Evolutionary conservation across 2,113 vertebrate genomes (phyloP).

Genomic region (Pteropus alecto): DNA sequence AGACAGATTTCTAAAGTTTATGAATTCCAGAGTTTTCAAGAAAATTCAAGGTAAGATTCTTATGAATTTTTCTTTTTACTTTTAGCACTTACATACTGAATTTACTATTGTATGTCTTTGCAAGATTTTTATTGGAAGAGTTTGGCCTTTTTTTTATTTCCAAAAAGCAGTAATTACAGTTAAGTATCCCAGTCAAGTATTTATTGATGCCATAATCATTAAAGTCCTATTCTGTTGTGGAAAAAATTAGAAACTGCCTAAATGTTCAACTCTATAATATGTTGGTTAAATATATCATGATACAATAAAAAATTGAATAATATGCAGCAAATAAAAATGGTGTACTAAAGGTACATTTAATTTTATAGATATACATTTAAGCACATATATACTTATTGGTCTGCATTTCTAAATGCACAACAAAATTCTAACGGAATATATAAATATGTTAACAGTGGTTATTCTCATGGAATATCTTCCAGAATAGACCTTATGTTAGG

Average conservation of each 20-base stretch:
- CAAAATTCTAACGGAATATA: background rate
- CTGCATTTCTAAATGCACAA: background rate
- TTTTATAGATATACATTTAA: background rate
- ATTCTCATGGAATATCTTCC: background rate
- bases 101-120: background rate
- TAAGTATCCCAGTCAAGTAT: background rate
- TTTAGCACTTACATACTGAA: background rate
- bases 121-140: conserved; percentile 11
- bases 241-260: background rate
- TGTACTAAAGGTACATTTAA: background rate
- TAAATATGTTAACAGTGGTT: background rate
- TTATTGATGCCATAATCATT: conserved; percentile 20
- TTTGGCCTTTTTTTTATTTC: background rate
- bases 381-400: background rate
- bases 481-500: background rate
- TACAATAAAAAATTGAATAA: background rate
- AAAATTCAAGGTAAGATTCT: conserved; percentile 93
- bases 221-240: background rate
- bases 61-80: background rate
- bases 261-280: background rate
- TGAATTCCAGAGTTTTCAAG: conserved; percentile 96
- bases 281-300: background rate
- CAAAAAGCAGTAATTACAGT: background rate
- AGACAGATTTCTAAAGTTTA: conserved; percentile 98
- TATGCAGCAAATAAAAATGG: background rate